These are phyloP conservation scores for Centroberyx gerrardi DNA, from an alignment of 2,797 vertebrate genomes.

Conservation along the genomic window DNA sequence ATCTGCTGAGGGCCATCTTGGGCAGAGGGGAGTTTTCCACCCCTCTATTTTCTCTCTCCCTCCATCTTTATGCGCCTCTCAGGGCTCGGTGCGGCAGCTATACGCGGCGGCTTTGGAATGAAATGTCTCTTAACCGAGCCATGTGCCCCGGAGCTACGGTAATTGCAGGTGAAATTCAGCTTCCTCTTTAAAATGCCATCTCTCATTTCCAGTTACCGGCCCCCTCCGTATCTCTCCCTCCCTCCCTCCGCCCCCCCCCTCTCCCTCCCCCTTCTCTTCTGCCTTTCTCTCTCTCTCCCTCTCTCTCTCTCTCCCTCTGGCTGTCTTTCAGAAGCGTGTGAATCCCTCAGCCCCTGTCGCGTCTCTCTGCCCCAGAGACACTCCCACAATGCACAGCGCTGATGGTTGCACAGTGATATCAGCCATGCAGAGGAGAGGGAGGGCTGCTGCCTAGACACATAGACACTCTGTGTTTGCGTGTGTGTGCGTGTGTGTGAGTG, in stretches of 20 bases:
- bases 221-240: constrained; percentile 77
- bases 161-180: constrained; percentile 91
- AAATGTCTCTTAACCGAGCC: constrained; percentile 88
- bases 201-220: constrained; percentile 88
- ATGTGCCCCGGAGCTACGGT: constrained; percentile 87
- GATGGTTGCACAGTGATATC: constrained; percentile 83
- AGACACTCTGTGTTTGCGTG: constrained; percentile 28
- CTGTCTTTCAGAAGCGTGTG: constrained; percentile 84
- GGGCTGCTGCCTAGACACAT: constrained; percentile 73
- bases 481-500: constrained; percentile 25
- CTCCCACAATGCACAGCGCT: constrained; percentile 85
- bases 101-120: constrained; percentile 81
- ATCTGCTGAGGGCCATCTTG: constrained; percentile 84
- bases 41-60: constrained; percentile 76
- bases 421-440: constrained; percentile 77
- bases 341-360: constrained; percentile 85
- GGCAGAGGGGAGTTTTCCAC: constrained; percentile 76
- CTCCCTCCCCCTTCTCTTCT: constrained; percentile 27
- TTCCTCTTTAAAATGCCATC: constrained; percentile 90
- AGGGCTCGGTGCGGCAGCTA: constrained; percentile 76
- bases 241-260: constrained; percentile 61
- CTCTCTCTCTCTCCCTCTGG: constrained; percentile 76
- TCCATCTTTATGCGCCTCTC: constrained; percentile 79
- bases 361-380: constrained; percentile 83
- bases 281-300: constrained; percentile 10